Conservation (phyloP, 2,113 vertebrate species). For the Pollimyrus isidori region DNA sequence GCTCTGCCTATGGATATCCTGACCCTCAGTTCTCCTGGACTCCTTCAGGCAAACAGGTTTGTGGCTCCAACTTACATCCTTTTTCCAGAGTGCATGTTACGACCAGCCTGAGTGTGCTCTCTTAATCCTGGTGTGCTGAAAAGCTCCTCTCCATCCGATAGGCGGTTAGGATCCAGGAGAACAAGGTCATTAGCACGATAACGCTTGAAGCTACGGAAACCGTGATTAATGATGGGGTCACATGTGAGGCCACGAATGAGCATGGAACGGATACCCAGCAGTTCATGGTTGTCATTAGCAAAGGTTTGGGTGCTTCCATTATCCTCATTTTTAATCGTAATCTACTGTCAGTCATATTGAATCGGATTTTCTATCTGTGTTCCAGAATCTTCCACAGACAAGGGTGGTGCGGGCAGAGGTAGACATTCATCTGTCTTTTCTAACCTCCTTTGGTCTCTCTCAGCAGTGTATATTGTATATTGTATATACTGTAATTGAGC, state of each 20-base stretch:
- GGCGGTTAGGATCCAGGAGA: constrained; percentile 47
- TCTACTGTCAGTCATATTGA: background rate
- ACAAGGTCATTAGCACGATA: constrained; percentile 61
- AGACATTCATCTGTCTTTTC: constrained; percentile 54
- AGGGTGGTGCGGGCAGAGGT: constrained; percentile 52
- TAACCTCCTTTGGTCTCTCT: constrained; percentile 58
- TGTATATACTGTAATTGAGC: constrained; percentile 49
- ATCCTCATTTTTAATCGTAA: background rate
- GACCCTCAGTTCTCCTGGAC: constrained; percentile 60
- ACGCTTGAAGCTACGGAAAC: constrained; percentile 54
- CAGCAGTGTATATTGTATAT: constrained; percentile 61
- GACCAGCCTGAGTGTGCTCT: background rate
- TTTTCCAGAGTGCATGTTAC: background rate
- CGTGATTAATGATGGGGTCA: constrained; percentile 57
- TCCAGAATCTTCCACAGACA: background rate
- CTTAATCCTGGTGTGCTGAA: background rate
- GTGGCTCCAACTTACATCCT: background rate
- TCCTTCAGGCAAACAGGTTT: constrained; percentile 43
- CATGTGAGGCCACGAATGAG: constrained; percentile 60
- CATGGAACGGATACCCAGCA: constrained; percentile 45
- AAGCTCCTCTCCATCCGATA: constrained; percentile 9
- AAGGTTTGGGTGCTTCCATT: constrained; percentile 24
- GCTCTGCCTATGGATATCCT: constrained; percentile 54
- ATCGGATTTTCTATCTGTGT: background rate
- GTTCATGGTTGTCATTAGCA: constrained; percentile 45